These are phyloP conservation scores for Coenobita brevimanus DNA, from an alignment of 1,140 invertebrate species.

Conservation along the genomic window DNA sequence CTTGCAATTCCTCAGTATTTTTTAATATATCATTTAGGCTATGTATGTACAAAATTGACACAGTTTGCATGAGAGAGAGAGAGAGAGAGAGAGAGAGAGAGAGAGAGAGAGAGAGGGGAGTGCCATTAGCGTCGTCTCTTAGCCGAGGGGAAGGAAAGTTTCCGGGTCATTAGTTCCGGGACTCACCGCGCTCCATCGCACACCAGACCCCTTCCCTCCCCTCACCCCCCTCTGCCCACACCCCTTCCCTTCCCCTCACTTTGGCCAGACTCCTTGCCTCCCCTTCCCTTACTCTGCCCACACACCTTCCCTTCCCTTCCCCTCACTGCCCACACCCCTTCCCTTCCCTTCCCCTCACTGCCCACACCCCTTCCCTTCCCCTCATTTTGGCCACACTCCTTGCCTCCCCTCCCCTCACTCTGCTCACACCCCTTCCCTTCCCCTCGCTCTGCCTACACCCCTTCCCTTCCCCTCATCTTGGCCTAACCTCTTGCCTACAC, in stretches of 20 bases:
- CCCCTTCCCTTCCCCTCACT: not conserved
- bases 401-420: not conserved
- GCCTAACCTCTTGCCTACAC: no score
- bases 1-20: no score
- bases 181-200: conserved; percentile 51
- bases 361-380: not conserved
- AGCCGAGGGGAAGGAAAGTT: conserved; percentile 65
- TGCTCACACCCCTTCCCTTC: no score
- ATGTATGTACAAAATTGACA: no score
- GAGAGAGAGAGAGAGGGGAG: conserved; percentile 18
- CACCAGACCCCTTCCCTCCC: conserved; percentile 20
- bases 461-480: no score
- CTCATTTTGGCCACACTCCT: not conserved
- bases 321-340: not conserved
- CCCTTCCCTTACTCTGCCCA: not conserved
- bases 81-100: not conserved
- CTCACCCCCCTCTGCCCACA: conserved; percentile 25
- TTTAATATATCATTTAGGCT: no score
- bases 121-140: conserved; percentile 66
- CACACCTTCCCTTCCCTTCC: not conserved
- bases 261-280: conserved; percentile 11
- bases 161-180: conserved; percentile 62
- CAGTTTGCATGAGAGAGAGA: conserved; percentile 1
- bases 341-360: not conserved
- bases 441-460: no score